Evolutionary conservation across 2,888 invertebrate genomes (phyloP), one percentile per base, ranked within the genome.

Genomic region (Schizaphis graminum): DNA sequence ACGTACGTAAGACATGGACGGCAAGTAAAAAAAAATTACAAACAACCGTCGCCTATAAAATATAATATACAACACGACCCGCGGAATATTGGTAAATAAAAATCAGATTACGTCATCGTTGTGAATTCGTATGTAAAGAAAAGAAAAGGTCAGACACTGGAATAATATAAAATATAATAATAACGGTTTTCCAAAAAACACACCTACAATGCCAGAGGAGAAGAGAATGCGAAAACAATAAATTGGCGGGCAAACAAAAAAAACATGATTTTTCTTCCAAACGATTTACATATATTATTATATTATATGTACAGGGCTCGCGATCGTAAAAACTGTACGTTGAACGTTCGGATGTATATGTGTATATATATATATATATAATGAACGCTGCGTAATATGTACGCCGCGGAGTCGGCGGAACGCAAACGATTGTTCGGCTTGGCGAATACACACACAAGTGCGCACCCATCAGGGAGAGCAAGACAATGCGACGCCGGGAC

Each of bases 391-490:
- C 21, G 8, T 35, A 77, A 77, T 77, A 35, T 77, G 77, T 77
- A 8, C 57, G 57, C 35, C 77, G 53, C 47, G n/a, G 61, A 88
- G n/a, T 53, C 35, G 53, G 53, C 53, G 35, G 53, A 53, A 47
- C 35, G 49, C 53, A 24, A 87, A 53, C 88, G 53, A 88, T 88
- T 88, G 88, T 88, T 88, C 53, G 53, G 53, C 11, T 21, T n/a
- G n/a, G 49, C 56, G 44, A 85, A 41, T n/a, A 77, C 77, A 53
- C 91, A 57, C 44, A 86, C 57, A 86, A n/a, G 86, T 86, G 86
- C 86, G 86, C 91, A 57, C 86, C 91, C 85, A 84, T 91, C 91
- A 56, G 87, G 92, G 92, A 87, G 61, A 41, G 67, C 87, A 67
- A 87, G 61, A 92, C 92, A 92, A 92, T 92, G 77, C 77, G 44